Evolutionary conservation across 2,888 invertebrate species (phyloP), one percentile per base, ranked within the genome.

Genomic region (Agrilus mali): DNA sequence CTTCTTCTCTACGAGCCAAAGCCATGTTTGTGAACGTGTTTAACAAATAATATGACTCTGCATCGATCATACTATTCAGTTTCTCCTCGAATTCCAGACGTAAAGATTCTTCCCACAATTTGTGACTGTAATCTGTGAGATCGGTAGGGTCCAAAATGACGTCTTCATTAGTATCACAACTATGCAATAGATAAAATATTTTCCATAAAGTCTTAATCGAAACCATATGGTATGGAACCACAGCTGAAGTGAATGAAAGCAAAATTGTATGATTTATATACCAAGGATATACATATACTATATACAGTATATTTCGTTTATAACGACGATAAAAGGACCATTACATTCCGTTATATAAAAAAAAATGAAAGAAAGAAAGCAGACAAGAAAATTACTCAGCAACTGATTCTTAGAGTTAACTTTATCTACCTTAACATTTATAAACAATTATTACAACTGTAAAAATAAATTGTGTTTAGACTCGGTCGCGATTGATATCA

Each of bases 11-110:
- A 47, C 86, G 70, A 4, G 78, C 75, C 57, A 82, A 67, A 10
- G 82, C 84, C 82, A 88, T 86, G 62, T 84, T 85, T 36, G 84
- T 80, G 58, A 86, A 80, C 3, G 86, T 79, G 46, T 85, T 85
- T 40, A 88, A 60, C 38, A 87, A 67, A 66, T 84, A 87, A 59
- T 83, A 82, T 40, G 80, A 75, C 60, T 88, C 86, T 42, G 81
- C 82, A 36, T 80, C 78, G 1, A 78, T 76, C 57, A 84, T 70
- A 42, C 66, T 69, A 22, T 70, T 68, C 45, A 85, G 64, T 49
- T 77, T 77, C 42, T 82, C 75, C 57, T 80, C 78, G 54, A 84
- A 80, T 39, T 74, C 69, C 31, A 64, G 57, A 54, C 72, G 67
- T 46, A 77, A 65, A 36, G 66, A 64, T 1, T 65, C 55, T 1